These are phyloP conservation scores for Neocloeon triangulifer DNA, from an alignment of 1,140 invertebrate species.

Conservation along the genomic window DNA sequence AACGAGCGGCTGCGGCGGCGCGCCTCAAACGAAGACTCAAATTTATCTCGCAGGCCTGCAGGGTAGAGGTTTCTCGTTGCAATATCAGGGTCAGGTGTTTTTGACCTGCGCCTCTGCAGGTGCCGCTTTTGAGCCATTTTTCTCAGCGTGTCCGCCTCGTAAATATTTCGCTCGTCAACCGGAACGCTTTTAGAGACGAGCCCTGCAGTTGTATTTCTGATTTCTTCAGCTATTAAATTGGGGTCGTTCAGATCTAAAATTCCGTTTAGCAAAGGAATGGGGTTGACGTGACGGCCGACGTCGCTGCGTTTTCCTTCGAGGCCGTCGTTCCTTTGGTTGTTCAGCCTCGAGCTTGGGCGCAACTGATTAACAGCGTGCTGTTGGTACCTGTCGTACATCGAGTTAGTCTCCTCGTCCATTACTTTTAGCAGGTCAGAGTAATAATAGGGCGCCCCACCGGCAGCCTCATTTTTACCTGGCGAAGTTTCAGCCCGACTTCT, in stretches of 20 bases:
- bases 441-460: constrained; percentile 48
- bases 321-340: constrained; percentile 11
- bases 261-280: too few relatives aligned
- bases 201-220: too few relatives aligned
- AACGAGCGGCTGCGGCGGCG: constrained; percentile 26
- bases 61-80: constrained; percentile 27
- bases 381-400: constrained; percentile 10
- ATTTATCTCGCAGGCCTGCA: constrained; percentile 18
- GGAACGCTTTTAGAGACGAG: constrained; percentile 38
- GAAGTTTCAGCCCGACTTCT: background rate
- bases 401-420: constrained; percentile 6
- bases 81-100: constrained; percentile 11
- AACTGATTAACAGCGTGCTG: constrained; percentile 6
- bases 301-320: constrained; percentile 38
- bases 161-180: constrained; percentile 53
- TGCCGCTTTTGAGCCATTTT: constrained; percentile 21
- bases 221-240: too few relatives aligned
- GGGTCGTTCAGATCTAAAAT: too few relatives aligned
- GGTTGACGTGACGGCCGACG: constrained; percentile 56
- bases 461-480: constrained; percentile 9
- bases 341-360: constrained; percentile 8
- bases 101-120: constrained; percentile 11
- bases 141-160: constrained; percentile 37
- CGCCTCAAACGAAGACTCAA: constrained; percentile 1
- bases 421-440: constrained; percentile 47